Conservation (phyloP, 1,140 invertebrate genomes). For the Steinernema khuongi region DNA sequence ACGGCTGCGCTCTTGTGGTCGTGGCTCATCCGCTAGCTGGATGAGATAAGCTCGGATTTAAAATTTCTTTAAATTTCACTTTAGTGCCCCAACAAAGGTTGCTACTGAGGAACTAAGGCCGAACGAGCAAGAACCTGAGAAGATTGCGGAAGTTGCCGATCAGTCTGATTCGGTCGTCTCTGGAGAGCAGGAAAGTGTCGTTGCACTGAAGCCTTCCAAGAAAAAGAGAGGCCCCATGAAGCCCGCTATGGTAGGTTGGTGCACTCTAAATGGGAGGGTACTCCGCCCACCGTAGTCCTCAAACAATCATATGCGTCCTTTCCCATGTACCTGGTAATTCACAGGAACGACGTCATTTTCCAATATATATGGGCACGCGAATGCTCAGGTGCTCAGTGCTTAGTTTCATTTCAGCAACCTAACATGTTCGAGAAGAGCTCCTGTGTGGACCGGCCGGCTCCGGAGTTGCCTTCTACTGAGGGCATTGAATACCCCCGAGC, state of each 20-base stretch:
- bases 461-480: conserved; percentile 49
- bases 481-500: conserved; percentile 56
- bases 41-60: no score
- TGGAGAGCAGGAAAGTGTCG: neutral
- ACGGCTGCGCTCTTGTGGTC: neutral
- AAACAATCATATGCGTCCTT: no score
- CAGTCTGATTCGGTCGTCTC: neutral
- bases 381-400: no score
- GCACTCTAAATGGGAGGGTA: no score
- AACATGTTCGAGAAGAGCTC: neutral
- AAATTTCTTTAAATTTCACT: neutral
- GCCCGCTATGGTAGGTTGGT: no score
- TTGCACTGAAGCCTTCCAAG: neutral
- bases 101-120: neutral
- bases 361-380: no score
- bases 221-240: neutral
- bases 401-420: neutral
- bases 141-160: neutral
- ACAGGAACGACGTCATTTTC: no score
- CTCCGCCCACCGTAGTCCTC: neutral
- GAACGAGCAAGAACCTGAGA: neutral
- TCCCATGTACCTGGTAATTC: no score
- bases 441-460: conserved; percentile 20
- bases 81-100: neutral
- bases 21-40: no score